phyloP scores from a whole-genome alignment of 2,113 vertebrate species.

The Pituophis catenifer region DNA sequence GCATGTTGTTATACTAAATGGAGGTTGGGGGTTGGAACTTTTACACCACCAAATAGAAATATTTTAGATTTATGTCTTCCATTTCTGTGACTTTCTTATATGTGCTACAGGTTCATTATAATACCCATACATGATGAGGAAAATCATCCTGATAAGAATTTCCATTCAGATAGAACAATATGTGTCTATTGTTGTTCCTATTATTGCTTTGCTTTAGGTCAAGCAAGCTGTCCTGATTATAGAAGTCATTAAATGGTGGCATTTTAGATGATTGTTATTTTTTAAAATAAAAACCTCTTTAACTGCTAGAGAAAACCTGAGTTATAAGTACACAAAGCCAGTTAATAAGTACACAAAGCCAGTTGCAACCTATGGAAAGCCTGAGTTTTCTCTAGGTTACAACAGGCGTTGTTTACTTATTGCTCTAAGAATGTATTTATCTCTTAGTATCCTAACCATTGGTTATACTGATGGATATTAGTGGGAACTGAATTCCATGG shows the following conservation, averaged over 20 bases:
- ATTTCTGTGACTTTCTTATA: neutral
- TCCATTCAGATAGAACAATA: neutral
- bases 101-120: neutral
- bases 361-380: neutral
- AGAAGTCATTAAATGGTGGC: neutral
- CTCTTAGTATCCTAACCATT: neutral
- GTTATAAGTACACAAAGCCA: neutral
- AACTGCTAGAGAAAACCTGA: neutral
- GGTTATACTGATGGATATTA: neutral
- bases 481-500: neutral
- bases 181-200: neutral
- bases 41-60: neutral
- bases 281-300: neutral
- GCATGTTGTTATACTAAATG: neutral
- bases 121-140: neutral
- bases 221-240: neutral
- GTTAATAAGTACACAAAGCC: too few relatives aligned
- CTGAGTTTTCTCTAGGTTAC: neutral
- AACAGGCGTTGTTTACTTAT: neutral
- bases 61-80: neutral
- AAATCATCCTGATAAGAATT: neutral
- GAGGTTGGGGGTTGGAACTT: neutral
- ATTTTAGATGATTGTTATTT: neutral
- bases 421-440: neutral
- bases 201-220: neutral